Percentiles rank a stretch among this genome's conserved stretches.
phyloP scores from a whole-genome alignment of 2,888 invertebrate species.

The Digitonthophagus gazella region DNA sequence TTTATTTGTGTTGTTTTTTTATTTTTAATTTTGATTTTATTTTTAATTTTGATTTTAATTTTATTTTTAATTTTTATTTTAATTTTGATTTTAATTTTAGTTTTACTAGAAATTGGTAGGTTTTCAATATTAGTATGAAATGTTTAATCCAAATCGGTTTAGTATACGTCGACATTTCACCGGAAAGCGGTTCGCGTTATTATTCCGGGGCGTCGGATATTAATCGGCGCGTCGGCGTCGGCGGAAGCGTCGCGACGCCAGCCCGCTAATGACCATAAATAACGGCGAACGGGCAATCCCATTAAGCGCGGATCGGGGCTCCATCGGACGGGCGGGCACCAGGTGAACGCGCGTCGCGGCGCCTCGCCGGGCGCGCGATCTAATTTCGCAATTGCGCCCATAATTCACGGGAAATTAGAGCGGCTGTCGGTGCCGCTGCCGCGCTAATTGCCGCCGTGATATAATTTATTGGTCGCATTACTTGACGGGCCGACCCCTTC shows the following conservation, averaged over 20 bases:
- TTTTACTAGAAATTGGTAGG: too few species aligned
- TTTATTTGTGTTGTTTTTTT: too few species aligned
- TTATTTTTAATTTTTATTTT: background rate
- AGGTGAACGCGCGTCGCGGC: constrained; percentile 12
- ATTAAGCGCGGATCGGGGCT: constrained; percentile 37
- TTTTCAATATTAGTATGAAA: too few species aligned
- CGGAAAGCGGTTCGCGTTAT: too few species aligned
- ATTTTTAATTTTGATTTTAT: too few species aligned
- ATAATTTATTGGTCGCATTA: constrained; percentile 46
- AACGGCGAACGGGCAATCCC: constrained; percentile 48
- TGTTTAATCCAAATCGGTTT: constrained; percentile 7
- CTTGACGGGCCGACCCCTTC: constrained; percentile 30
- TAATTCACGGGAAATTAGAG: constrained; percentile 44
- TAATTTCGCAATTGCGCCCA: constrained; percentile 51
- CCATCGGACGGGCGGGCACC: constrained; percentile 2
- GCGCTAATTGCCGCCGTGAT: constrained; percentile 40
- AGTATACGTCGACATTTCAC: constrained; percentile 29
- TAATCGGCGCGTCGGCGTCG: constrained; percentile 7
- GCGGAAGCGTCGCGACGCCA: background rate
- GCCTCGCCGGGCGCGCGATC: constrained; percentile 35
- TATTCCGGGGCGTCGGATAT: constrained; percentile 4
- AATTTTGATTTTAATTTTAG: background rate
- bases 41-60: too few species aligned
- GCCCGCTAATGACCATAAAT: constrained; percentile 51
- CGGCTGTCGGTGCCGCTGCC: constrained; percentile 35